Conservation (phyloP, 2,113 vertebrate genomes). For the Dicerorhinus sumatrensis region DNA sequence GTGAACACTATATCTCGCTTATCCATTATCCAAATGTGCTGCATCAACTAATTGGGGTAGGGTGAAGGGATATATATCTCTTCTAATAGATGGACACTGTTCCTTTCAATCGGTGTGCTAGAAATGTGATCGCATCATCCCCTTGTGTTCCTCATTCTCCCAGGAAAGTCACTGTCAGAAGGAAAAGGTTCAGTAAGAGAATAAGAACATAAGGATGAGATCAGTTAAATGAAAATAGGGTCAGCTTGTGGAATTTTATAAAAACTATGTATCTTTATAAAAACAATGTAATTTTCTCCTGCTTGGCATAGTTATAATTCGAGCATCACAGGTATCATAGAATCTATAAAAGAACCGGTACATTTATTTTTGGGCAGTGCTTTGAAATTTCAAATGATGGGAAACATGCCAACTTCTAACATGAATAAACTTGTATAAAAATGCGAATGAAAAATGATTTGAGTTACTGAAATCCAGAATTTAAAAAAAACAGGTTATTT, state of each 20-base stretch:
- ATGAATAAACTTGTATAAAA: conserved; percentile 54
- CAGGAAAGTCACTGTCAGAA: background rate
- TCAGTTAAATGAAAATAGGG: background rate
- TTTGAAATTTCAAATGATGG: conserved; percentile 64
- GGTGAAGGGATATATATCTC: background rate
- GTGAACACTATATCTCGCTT: background rate
- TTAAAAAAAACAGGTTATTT: conserved; percentile 35
- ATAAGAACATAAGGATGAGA: background rate
- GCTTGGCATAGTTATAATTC: background rate
- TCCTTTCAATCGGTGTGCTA: background rate
- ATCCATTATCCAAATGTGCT: background rate
- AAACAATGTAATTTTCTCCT: conserved; percentile 5
- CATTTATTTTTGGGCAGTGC: conserved; percentile 19
- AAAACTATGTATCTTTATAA: conserved; percentile 24
- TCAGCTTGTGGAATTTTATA: background rate
- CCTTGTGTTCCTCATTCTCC: background rate
- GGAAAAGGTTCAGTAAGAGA: background rate
- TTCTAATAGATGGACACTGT: background rate
- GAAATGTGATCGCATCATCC: background rate
- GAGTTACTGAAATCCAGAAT: conserved; percentile 45
- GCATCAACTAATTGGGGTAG: background rate
- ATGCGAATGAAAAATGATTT: conserved; percentile 45
- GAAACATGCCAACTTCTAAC: conserved; percentile 29
- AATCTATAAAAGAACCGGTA: conserved; percentile 33
- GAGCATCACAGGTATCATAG: background rate